Evolutionary conservation across 37 sponge, comb jelly and placozoan species (phyloP), one percentile per base, ranked within the genome.

Genomic region (Cliona cf. orientalis): DNA sequence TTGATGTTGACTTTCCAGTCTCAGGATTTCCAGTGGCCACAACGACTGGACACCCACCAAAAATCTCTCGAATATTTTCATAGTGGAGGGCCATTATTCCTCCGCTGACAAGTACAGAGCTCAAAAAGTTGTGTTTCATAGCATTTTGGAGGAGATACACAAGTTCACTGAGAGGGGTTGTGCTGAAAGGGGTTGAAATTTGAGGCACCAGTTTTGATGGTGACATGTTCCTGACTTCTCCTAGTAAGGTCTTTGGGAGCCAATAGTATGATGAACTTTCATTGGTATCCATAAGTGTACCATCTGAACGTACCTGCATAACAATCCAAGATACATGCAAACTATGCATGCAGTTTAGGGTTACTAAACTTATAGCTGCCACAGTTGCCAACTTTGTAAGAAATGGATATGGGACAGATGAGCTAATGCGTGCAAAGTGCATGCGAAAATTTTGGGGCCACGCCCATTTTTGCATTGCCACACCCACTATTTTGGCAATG

Each of bases 1-100:
- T 45, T 46, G 74, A 21, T 5, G 74, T 72, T 22, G 74, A 72
- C 25, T 72, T 72, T 45, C 74, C 74, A 14, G 74, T 72, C 55
- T 72, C 74, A 12, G 74, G 26, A 21, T 26, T 49, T 28, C 74
- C 74, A 26, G 19, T 32, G 11, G 55, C 49, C 6, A 46, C 49
- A 11, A 46, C 55, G 11, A 39, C n/a, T 9, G 69, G 69, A 35
- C 69, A 68, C 23, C 69, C 69, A 37, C 6, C 7, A 68, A 37
- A 68, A 12, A 39, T 9, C 69, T 68, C 23, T 4, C 4, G 14
- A 12, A 68, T 11, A 36, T 68, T 17, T 5, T 29, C n/a, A n/a
- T 68, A 68, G 23, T 68, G 69, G 5, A 68, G 37, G 23, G 69
- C 69, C 42, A 68, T 35, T 6, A 68, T 6, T 19, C 69, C 69